Evolutionary conservation across 2,113 vertebrate species (phyloP), one percentile per base, ranked within the genome.

Genomic region (Zeus faber): DNA sequence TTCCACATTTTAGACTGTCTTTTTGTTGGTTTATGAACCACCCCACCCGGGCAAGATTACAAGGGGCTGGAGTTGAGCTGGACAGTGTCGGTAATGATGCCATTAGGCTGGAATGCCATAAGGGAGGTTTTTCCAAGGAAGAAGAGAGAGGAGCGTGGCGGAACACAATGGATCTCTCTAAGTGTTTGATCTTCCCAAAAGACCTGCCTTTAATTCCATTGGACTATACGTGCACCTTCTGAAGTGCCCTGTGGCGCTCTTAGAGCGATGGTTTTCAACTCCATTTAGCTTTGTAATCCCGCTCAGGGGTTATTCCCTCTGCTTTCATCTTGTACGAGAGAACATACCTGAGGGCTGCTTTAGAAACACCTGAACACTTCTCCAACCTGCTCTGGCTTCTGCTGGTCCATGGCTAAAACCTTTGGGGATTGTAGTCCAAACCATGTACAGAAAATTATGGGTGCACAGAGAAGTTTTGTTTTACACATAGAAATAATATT

Each of bases 101-200:
- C 62, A 88, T 89, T 87, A 89, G 76, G 62, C 69, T 81, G 82
- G 89, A 90, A 91, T 91, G 88, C 72, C 65, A 45, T 65, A 80
- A 48, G 58, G 74, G 52, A 67, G 72, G 81, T 61, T 72, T 63
- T 69, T 67, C 70, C 67, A 37, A 75, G 56, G 52, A 62, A 29
- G 65, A 65, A 50, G 58, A 50, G 31, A 55, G 58, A 40, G 57
- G 70, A 70, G 72, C 68, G 71, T 68, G 68, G 50, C 70, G 48
- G 57, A 70, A 58, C 55, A 53, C 65, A 70, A 49, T 79, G 51
- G 63, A 59, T 70, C 68, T 74, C 58, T 75, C 27, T 40, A 21
- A 49, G 56, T 44, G 59, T 82, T 75, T 79, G 64, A 73, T 80
- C 70, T 79, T 64, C 64, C 54, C 63, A 64, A 35, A 43, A 44